These are phyloP conservation scores for Myiagra hebetior DNA, from an alignment of 2,113 vertebrate genomes.

Conservation along the genomic window DNA sequence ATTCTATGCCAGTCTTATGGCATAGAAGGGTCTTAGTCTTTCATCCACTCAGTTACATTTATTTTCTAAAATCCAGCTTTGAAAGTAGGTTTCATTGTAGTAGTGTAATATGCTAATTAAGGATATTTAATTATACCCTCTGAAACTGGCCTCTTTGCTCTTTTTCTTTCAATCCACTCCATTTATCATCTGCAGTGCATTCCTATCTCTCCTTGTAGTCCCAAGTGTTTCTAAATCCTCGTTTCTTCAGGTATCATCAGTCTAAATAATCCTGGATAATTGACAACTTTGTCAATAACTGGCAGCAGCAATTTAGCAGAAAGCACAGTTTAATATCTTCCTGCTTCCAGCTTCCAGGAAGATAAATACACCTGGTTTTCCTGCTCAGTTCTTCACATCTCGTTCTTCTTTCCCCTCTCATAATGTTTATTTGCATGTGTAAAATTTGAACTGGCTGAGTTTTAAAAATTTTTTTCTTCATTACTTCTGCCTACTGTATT, in stretches of 20 bases:
- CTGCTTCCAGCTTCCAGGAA: background rate
- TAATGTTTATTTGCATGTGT: background rate
- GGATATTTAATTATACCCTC: background rate
- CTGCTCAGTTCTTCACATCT: background rate
- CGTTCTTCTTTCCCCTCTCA: background rate
- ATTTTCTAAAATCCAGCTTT: background rate
- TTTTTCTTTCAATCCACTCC: background rate
- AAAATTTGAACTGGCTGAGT: background rate
- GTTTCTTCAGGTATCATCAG: constrained; percentile 10
- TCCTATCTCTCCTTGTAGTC: background rate
- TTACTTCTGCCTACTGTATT: background rate
- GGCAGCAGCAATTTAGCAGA: constrained; percentile 35
- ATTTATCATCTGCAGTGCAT: background rate
- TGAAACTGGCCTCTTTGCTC: background rate
- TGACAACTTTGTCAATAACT: constrained; percentile 56
- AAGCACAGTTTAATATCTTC: constrained; percentile 33
- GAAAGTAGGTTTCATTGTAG: background rate
- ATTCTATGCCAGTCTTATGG: background rate
- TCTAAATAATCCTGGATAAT: constrained; percentile 38
- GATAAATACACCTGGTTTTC: constrained; percentile 21
- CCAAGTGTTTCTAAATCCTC: background rate
- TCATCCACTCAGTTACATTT: background rate
- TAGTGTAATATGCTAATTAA: constrained; percentile 13
- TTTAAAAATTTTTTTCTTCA: background rate
- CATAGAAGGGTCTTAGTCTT: background rate